Evolutionary conservation across 2,888 invertebrate genomes (phyloP).

Genomic region (Arrhopalites spinosus): DNA sequence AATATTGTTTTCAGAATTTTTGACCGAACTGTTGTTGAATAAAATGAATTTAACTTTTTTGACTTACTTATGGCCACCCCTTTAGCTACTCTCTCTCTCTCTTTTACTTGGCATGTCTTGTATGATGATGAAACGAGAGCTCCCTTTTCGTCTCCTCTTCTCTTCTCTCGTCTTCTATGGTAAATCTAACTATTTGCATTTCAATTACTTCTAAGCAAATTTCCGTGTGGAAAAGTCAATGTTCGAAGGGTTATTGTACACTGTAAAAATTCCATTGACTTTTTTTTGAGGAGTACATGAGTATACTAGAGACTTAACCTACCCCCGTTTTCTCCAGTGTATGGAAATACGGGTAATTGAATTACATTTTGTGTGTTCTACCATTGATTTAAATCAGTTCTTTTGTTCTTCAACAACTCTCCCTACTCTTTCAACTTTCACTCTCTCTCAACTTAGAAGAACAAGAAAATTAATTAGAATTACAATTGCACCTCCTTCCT

Average conservation of each 20-base stretch:
- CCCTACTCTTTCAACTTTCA: background rate
- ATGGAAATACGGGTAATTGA: slow-evolving; percentile 23
- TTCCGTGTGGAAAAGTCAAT: slow-evolving; percentile 15
- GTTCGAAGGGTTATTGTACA: slow-evolving; percentile 14
- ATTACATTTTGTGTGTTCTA: slow-evolving; percentile 17
- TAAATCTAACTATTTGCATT: slow-evolving; percentile 26
- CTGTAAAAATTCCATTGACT: too few relatives aligned
- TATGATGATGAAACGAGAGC: slow-evolving; percentile 4
- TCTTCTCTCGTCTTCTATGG: background rate
- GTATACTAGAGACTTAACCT: too few relatives aligned
- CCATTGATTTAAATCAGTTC: slow-evolving; percentile 17
- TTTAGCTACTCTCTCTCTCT: too few relatives aligned
- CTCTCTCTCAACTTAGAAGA: background rate
- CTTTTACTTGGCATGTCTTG: too few relatives aligned
- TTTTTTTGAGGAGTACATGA: too few relatives aligned
- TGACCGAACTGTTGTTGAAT: too few relatives aligned
- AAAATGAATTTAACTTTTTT: too few relatives aligned
- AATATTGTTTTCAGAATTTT: too few relatives aligned
- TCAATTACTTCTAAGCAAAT: slow-evolving; percentile 18
- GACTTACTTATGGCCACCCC: too few relatives aligned
- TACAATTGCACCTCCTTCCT: background rate
- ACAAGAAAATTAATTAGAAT: slow-evolving; percentile 14
- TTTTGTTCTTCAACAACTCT: slow-evolving; percentile 10
- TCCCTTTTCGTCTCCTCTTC: background rate
- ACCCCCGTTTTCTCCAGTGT: too few relatives aligned